phyloP scores from a whole-genome alignment of 2,797 vertebrate genomes.

The Hypotaenidia philippensis region DNA sequence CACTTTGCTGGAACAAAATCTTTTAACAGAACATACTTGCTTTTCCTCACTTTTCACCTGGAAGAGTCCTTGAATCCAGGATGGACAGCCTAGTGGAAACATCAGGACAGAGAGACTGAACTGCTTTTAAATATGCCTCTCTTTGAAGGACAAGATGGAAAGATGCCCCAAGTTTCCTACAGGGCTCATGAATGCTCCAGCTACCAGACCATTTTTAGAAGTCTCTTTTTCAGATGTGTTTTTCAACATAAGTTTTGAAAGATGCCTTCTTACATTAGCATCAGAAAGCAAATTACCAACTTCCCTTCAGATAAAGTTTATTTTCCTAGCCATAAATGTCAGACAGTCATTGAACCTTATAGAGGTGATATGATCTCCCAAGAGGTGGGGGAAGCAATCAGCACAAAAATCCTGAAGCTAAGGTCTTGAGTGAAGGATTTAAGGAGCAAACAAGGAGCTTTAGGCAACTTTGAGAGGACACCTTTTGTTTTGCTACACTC shows the following conservation, averaged over 20 bases:
- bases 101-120: background rate
- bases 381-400: background rate
- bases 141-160: background rate
- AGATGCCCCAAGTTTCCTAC: background rate
- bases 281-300: background rate
- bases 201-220: background rate
- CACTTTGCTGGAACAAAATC: background rate
- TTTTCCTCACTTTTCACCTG: background rate
- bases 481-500: background rate
- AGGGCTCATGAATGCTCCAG: background rate
- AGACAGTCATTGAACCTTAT: fast-evolving
- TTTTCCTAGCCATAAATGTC: background rate
- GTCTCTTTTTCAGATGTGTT: background rate
- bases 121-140: background rate
- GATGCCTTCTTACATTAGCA: background rate
- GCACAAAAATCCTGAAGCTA: background rate
- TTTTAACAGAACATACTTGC: background rate
- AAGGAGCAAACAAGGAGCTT: background rate
- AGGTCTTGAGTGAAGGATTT: background rate
- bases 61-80: background rate
- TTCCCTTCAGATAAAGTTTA: background rate
- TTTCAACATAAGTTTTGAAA: background rate
- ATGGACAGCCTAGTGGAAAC: background rate
- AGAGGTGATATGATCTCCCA: background rate
- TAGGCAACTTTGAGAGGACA: background rate